Evolutionary conservation across 2,113 vertebrate genomes (phyloP), one percentile per base, ranked within the genome.

Genomic region (Condylura cristata): DNA sequence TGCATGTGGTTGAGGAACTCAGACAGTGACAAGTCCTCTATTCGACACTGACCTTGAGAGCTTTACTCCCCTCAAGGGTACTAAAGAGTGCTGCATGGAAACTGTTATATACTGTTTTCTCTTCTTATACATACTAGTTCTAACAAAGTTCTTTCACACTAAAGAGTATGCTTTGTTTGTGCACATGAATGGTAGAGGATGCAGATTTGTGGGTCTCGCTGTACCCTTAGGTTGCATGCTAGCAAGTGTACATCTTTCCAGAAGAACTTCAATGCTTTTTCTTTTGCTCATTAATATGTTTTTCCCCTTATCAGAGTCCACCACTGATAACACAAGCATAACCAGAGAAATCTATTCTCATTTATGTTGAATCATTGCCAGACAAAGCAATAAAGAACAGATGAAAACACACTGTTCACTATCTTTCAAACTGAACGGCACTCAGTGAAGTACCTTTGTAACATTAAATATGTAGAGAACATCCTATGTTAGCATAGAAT

Each of bases 351-450:
- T 83, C 82, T 95, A n/a, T 28, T 44, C 24, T 90, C 46, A 70
- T 66, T 22, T 95, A 53, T 24, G 94, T 63, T 90, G 16, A 39
- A 80, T 65, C 82, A 0, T 79, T 80, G 78, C 20, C 53, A 79
- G 8, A 86, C 53, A 71, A 10, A 81, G 22, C 86, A 48, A 95
- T 65, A 81, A 91, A 92, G 75, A 91, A 87, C 63, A 90, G 91
- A 87, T 5, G 86, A n/a, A 56, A 88, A 58, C 22, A 90, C 61
- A 39, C 20, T 86, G 96, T 95, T 41, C 48, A 56, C 66, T 13
- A 65, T 17, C 76, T 93, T 91, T 94, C 80, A 68, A 91, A 68
- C 44, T 70, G 79, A 96, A 66, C 63, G 30, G 3, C 39, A 79
- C 46, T 82, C 58, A 81, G 16, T 75, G 68, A 89, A 96, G 48